Evolutionary conservation across 2,888 invertebrate genomes (phyloP), one percentile per base, ranked within the genome.

Genomic region (Notodonta ziczac): DNA sequence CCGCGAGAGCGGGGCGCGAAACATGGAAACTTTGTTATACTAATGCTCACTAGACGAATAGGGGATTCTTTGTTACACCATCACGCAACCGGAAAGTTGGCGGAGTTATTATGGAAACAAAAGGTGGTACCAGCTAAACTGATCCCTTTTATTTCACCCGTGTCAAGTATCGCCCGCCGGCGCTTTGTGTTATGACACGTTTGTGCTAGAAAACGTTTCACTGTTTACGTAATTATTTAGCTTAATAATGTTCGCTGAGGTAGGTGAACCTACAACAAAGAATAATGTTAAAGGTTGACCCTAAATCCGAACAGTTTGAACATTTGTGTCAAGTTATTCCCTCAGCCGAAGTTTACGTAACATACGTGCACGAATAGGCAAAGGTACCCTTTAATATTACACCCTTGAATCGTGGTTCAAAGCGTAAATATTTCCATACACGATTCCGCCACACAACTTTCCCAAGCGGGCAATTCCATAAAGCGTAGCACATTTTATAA

Each of bases 341-440:
- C 13, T 48, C 13, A 13, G 44, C 39, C 40, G 48, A 57, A 14
- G 16, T 44, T 44, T 14, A 50, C n/a, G 24, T 59, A 35, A 53
- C 60, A 67, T 71, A 70, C 61, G 53, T 67, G 67, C 76, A 74
- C 76, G 74, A 82, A 75, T 76, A 74, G 73, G 72, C 68, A 75
- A 77, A 77, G 75, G 69, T 65, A 73, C 78, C 76, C 80, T 77
- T 74, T 73, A 76, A 78, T 78, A 76, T 77, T 76, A 78, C 73
- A 73, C 74, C 74, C 70, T 77, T 60, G 73, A 80, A 78, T 75
- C 74, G 75, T 73, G 73, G 76, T 76, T 76, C 69, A 70, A 76
- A 78, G 79, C 80, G 76, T 82, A 82, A 81, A 83, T 80, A 85
- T 83, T 83, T 79, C 78, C 77, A 83, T 78, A 78, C 77, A 78